A percentile compares a stretch with the other conserved stretches of the same genome.
Evolutionary conservation across 2,888 invertebrate genomes (phyloP).

Genomic region (Tetramorium bicarinatum): DNA sequence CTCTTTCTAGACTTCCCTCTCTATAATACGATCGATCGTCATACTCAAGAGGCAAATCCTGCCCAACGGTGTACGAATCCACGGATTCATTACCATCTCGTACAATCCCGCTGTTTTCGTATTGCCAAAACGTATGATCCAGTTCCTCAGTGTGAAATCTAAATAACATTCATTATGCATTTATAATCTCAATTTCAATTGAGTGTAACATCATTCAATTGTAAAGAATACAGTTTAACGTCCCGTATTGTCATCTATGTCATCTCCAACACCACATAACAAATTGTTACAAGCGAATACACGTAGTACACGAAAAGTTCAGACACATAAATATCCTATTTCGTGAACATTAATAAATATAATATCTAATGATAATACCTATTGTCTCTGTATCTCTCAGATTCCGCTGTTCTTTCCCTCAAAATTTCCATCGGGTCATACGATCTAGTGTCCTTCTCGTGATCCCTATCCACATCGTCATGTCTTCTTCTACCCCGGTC

Average conservation of each 20-base stretch:
- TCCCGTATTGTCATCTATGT: background rate
- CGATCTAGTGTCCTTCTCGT: slow-evolving; percentile 73
- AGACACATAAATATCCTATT: background rate
- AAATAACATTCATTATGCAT: slow-evolving; percentile 3
- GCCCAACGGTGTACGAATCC: slow-evolving; percentile 76
- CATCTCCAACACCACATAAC: background rate
- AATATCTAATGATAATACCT: slow-evolving; percentile 58
- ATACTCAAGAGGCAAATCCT: slow-evolving; percentile 74
- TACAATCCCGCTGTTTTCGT: slow-evolving; percentile 72
- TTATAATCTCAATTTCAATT: background rate
- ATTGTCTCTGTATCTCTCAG: slow-evolving; percentile 73
- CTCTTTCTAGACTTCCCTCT: slow-evolving; percentile 80
- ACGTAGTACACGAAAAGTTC: slow-evolving; percentile 1
- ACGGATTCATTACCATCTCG: slow-evolving; percentile 76
- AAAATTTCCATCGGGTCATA: slow-evolving; percentile 83
- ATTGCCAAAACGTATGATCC: slow-evolving; percentile 77
- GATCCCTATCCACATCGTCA: slow-evolving; percentile 73
- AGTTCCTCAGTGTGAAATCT: slow-evolving; percentile 75
- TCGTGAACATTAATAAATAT: background rate
- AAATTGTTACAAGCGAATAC: background rate
- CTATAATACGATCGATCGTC: slow-evolving; percentile 77
- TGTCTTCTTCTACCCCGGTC: slow-evolving; percentile 75
- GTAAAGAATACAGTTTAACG: background rate
- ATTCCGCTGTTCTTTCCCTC: slow-evolving; percentile 78
- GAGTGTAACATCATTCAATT: background rate